phyloP scores from a whole-genome alignment of 2,113 vertebrate genomes.

The Fukomys damarensis region DNA sequence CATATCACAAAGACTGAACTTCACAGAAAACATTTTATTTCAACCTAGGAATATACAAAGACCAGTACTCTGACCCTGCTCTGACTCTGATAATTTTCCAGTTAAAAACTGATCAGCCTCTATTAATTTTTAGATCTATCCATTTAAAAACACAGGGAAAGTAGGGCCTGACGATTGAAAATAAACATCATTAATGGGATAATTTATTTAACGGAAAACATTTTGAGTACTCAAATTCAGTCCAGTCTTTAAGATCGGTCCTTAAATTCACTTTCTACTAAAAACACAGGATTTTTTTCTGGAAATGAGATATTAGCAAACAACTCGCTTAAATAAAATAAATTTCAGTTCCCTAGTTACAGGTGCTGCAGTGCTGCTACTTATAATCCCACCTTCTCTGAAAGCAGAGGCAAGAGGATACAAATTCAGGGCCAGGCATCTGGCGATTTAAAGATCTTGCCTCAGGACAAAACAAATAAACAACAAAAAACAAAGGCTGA shows the following conservation, averaged over 20 bases:
- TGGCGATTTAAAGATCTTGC: background rate
- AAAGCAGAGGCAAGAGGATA: no score
- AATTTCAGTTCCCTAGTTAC: background rate
- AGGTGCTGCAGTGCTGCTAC: background rate
- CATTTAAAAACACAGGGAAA: background rate
- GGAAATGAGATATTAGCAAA: background rate
- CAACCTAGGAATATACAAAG: background rate
- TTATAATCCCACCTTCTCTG: background rate
- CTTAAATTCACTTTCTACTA: background rate
- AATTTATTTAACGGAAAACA: background rate
- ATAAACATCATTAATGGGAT: background rate
- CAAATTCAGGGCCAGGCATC: background rate
- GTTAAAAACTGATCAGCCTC: background rate
- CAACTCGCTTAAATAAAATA: background rate
- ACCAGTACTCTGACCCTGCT: background rate
- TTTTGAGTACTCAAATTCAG: background rate
- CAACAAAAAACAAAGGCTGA: background rate
- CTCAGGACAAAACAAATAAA: background rate
- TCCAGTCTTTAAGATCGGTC: background rate
- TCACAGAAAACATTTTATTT: background rate
- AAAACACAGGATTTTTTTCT: background rate
- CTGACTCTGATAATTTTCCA: background rate
- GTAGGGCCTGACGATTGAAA: background rate
- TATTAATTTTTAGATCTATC: background rate
- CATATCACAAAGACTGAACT: background rate